Base-by-base conservation (phyloP, 2,113 vertebrate species). In the Hippopotamus amphibius region DNA sequence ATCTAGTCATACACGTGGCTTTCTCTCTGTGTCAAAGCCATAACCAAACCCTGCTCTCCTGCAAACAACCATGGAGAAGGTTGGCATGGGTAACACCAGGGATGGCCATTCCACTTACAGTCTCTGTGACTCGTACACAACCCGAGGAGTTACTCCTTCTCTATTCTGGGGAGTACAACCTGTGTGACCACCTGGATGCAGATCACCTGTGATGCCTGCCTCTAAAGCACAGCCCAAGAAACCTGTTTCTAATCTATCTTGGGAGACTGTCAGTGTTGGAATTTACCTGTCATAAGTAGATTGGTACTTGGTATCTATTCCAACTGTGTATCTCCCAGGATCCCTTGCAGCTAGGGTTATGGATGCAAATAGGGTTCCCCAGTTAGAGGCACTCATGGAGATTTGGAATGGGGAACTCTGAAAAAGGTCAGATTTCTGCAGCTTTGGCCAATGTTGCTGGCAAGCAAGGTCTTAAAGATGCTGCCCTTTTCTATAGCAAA, bases 401-500 rank as follows among this genome's bases (percentile, higher is more conserved):
- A 83, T 94, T 83, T 74, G 68, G 63, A 92, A 91, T 72, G 48
- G 43, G 7, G 12, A 88, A 93, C 50, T 86, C 22, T 50, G 66
- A 85, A 53, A 43, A 74, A 63, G 9, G 22, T 37, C 33, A 33
- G 17, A 81, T 41, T 72, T 79, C 48, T 68, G 33, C 37, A 87
- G 41, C 10, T 83, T 68, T 71, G 46, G 50, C 80, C 15, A 11
- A 2, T 50, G 17, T 8, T 89, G 11, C 53, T 63, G 59, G 33
- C 12, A 77, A 72, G 9, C 41, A 48, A 41, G 61, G 17, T 84
- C 53, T 48, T 74, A 57, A 81, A 79, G 83, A 28, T 30, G 24
- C 55, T 74, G 19, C 30, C 11, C 1, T 65, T 81, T 79, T 53
- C n/a, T 74, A 21, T 7, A 79, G 80, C 83, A 77, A 72, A 43